Percentiles rank a stretch among this genome's conserved stretches.
These are phyloP conservation scores for Taphrorychus bicolor DNA, from an alignment of 2,888 invertebrate genomes.

Conservation along the genomic window DNA sequence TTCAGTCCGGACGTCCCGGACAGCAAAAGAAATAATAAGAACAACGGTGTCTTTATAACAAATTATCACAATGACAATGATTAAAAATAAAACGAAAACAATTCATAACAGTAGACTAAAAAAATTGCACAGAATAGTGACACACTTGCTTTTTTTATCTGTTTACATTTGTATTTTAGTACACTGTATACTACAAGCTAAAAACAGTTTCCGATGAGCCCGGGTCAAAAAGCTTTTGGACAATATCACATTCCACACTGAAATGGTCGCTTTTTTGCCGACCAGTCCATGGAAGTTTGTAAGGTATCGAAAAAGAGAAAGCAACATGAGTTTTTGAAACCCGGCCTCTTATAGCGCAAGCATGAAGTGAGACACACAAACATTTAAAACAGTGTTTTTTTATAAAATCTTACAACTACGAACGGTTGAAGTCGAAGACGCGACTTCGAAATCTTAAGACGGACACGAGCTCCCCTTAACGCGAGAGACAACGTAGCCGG, in stretches of 20 bases:
- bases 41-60: constrained; percentile 50
- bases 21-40: constrained; percentile 29
- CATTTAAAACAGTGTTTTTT: constrained; percentile 60
- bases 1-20: constrained; percentile 26
- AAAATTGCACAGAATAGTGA: constrained; percentile 58
- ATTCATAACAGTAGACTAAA: constrained; percentile 48
- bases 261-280: too few species aligned
- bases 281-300: not conserved
- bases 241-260: not conserved
- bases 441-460: constrained; percentile 42
- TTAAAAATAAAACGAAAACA: constrained; percentile 45
- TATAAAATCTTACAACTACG: constrained; percentile 55
- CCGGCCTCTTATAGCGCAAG: constrained; percentile 47
- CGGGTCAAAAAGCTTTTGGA: constrained; percentile 19
- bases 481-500: constrained; percentile 49
- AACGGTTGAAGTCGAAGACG: constrained; percentile 50
- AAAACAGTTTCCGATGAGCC: constrained; percentile 42
- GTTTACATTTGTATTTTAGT: constrained; percentile 36
- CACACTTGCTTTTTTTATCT: constrained; percentile 53
- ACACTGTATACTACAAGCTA: constrained; percentile 47
- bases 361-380: constrained; percentile 61
- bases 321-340: constrained; percentile 41
- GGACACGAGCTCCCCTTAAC: constrained; percentile 45
- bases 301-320: not conserved
- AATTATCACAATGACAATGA: constrained; percentile 53